Percentiles rank a stretch among this genome's conserved stretches.
Conservation (phyloP, 2,113 vertebrate genomes). For the Syrrhaptes paradoxus region DNA sequence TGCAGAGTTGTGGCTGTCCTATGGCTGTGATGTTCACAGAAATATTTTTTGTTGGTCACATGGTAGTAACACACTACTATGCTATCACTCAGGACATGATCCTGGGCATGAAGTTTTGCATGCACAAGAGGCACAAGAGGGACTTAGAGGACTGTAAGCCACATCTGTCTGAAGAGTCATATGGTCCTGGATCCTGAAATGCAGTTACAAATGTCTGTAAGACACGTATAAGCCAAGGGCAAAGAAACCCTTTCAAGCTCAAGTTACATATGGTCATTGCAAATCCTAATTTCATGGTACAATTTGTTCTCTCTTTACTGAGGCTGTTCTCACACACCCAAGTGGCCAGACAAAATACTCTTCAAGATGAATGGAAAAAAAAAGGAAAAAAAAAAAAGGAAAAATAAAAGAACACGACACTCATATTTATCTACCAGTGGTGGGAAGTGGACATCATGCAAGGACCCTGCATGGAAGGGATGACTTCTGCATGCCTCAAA, state of each 20-base stretch:
- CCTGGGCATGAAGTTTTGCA: not conserved
- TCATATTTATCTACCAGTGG: not conserved
- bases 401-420: not conserved
- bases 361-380: not conserved
- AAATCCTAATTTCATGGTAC: slow-evolving; percentile 9
- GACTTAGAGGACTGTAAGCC: not conserved
- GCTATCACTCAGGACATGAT: not conserved
- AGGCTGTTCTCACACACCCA: not conserved
- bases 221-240: not conserved
- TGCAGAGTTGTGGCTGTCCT: not conserved
- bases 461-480: fast-evolving
- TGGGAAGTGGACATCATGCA: not conserved
- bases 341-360: not conserved
- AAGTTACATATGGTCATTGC: not conserved
- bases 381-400: fast-evolving
- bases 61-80: fast-evolving
- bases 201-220: not conserved
- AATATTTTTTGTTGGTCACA: not conserved
- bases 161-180: not conserved
- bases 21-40: not conserved
- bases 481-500: not conserved
- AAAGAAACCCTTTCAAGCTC: not conserved
- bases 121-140: not conserved
- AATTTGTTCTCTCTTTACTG: not conserved
- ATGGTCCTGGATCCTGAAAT: not conserved